Conservation (phyloP, 2,888 invertebrate genomes). For the Eupithecia centaureata region DNA sequence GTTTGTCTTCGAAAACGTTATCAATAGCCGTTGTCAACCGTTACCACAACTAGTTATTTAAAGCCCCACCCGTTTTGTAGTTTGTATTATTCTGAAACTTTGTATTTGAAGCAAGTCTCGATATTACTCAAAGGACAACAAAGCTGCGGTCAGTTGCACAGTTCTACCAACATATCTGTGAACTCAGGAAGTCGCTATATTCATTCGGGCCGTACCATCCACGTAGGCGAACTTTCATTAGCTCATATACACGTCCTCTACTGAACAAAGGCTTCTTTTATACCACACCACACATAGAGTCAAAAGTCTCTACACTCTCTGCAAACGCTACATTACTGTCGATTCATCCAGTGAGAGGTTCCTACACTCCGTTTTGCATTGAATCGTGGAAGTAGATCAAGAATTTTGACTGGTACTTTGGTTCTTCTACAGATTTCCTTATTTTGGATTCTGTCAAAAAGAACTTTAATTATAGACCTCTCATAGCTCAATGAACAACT, state of each 20-base stretch:
- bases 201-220: background rate
- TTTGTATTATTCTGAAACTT: slow-evolving; percentile 15
- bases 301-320: too few relatives aligned
- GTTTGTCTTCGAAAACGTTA: background rate
- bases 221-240: background rate
- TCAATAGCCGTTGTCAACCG: background rate
- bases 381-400: background rate
- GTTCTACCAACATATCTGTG: background rate
- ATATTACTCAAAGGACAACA: slow-evolving; percentile 5
- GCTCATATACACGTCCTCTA: background rate
- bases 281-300: too few relatives aligned
- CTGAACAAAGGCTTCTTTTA: background rate
- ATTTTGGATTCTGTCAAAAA: too few relatives aligned
- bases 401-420: too few relatives aligned
- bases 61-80: slow-evolving; percentile 3
- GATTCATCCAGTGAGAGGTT: background rate
- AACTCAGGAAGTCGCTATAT: background rate
- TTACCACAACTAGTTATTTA: background rate
- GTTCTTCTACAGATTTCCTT: too few relatives aligned
- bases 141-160: slow-evolving; percentile 4
- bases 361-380: background rate
- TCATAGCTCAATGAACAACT: too few relatives aligned
- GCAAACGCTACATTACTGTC: background rate
- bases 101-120: slow-evolving; percentile 8
- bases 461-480: too few relatives aligned